Evolutionary conservation across 2,888 invertebrate species (phyloP), one percentile per base, ranked within the genome.

Genomic region (Fabriciana adippe): DNA sequence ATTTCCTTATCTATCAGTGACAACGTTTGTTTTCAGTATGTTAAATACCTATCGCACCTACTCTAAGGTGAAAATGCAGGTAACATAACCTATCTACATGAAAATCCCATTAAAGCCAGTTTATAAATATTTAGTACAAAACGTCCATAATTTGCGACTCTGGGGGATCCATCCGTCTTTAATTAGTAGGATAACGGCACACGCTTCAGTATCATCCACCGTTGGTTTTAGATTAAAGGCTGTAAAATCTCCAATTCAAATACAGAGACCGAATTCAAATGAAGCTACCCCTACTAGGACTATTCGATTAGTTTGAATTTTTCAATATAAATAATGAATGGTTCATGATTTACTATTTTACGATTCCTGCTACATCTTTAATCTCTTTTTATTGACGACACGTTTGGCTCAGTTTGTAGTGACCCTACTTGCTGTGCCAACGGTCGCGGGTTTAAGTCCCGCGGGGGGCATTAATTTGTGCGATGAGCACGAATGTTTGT

Each of bases 241-340:
- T 85, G 85, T 83, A 84, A 87, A 89, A 90, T 90, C 85, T 87
- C 85, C 89, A 89, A 90, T 90, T 90, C 89, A 90, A 90, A 90
- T 90, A 78, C 79, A 75, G 74, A 78, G 79, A 79, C 83, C 81
- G 87, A 88, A 89, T 90, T 84, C 81, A 85, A 88, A 88, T 87
- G 84, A 41, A 85, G 71, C 50, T 48, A 77, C 76, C 80, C 80
- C 67, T 86, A 88, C 88, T 57, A 80, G 16, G 51, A 61, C 50
- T 50, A 51, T 51, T 51, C 51, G 50, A 35, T 35, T 51, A 50
- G 61, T 35, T 35, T 14, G 31, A 61, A 51, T 50, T 31, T 61
- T 51, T 51, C 51, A 61, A 61, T 61, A 50, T 61, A 51, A n/a
- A 13, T 21, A 55, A 11, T 47, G 59, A 35, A 55, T 55, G 13